These are phyloP conservation scores for Nomada fabriciana DNA, from an alignment of 2,888 invertebrate genomes.

Conservation along the genomic window DNA sequence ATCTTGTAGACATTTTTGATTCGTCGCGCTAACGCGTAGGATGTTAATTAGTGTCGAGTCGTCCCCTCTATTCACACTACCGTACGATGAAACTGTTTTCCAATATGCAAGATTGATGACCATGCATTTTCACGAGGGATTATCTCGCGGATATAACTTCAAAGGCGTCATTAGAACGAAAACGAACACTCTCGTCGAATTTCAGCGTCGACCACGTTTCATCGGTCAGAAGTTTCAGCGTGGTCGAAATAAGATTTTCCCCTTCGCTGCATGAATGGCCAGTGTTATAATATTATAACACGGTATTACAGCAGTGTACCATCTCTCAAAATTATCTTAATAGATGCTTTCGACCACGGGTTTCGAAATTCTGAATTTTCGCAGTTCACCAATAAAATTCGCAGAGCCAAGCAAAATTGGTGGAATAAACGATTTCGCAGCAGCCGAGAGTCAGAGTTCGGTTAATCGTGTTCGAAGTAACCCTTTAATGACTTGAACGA, in stretches of 20 bases:
- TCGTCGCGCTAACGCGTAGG: conserved; percentile 41
- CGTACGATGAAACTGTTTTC: conserved; percentile 34
- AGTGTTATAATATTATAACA: not conserved
- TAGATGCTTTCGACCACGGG: not conserved
- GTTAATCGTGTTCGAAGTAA: conserved; percentile 46
- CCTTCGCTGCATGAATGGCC: too few relatives aligned
- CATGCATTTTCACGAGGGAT: not conserved
- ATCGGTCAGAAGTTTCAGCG: not conserved
- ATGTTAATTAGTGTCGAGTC: conserved; percentile 56
- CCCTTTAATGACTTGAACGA: conserved; percentile 24
- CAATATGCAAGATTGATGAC: conserved; percentile 42
- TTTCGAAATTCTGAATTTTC: conserved; percentile 13
- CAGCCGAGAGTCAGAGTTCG: not conserved
- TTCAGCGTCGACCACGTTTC: not conserved
- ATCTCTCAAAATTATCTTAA: not conserved
- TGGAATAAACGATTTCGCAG: conserved; percentile 19
- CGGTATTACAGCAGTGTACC: not conserved
- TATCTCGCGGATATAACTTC: not conserved
- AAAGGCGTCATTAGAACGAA: conserved; percentile 1
- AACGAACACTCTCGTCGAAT: conserved; percentile 6
- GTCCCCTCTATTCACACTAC: conserved; percentile 1
- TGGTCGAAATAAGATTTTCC: conserved; percentile 7
- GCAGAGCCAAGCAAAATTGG: conserved; percentile 25
- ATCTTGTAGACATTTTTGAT: conserved; percentile 46
- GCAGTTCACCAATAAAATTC: conserved; percentile 42